phyloP scores from a whole-genome alignment of 2,888 invertebrate genomes.

The Caradrina kadenii region DNA sequence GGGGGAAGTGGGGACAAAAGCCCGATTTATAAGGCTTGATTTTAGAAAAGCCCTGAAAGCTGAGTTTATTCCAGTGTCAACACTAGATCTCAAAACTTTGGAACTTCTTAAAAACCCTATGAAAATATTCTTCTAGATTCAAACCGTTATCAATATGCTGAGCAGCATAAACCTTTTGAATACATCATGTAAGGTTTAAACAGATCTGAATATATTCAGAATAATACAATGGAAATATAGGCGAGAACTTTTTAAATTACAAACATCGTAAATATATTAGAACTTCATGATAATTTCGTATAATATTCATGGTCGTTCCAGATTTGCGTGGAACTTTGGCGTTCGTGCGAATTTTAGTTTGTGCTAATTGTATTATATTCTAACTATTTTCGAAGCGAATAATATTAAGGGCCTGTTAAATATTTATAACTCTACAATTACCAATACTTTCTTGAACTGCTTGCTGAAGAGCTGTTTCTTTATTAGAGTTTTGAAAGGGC shows the following conservation, averaged over 20 bases:
- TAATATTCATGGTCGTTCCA: conserved; percentile 24
- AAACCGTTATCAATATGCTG: not conserved
- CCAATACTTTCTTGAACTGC: not conserved
- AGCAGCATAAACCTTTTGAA: not conserved
- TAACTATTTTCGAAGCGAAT: conserved; percentile 20
- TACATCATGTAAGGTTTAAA: not conserved
- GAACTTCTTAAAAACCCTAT: not conserved
- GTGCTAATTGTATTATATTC: conserved; percentile 25
- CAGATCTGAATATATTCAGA: not conserved
- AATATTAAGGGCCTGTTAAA: not conserved
- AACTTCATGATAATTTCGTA: conserved; percentile 15
- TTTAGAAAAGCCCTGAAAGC: conserved; percentile 1
- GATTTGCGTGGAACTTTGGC: conserved; percentile 27
- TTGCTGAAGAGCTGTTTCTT: not conserved
- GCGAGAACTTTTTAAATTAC: conserved; percentile 18
- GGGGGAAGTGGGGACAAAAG: conserved; percentile 19
- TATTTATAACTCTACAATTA: conserved; percentile 6
- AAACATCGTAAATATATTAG: conserved; percentile 10
- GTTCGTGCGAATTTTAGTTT: conserved; percentile 7
- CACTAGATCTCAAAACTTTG: not conserved
- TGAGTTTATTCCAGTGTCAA: not conserved
- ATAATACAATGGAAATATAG: not conserved
- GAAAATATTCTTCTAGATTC: not conserved
- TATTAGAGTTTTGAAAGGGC: not conserved
- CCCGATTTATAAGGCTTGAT: conserved; percentile 4